These are phyloP conservation scores for Falcaria lacertinaria DNA, from an alignment of 2,888 invertebrate genomes.

Conservation along the genomic window DNA sequence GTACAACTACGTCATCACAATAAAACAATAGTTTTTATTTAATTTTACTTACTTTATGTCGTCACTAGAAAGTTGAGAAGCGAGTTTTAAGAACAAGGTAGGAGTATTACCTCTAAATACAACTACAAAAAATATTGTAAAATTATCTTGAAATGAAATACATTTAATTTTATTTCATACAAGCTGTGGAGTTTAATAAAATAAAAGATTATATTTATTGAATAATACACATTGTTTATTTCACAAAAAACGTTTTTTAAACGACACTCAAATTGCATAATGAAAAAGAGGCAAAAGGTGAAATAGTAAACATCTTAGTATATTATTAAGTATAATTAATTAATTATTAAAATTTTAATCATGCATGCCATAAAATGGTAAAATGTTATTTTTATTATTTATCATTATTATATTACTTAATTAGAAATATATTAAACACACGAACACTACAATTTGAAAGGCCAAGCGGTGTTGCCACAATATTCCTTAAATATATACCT, in stretches of 20 bases:
- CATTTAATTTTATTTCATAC: not conserved
- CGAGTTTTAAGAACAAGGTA: no score
- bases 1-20: no score
- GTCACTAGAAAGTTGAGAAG: no score
- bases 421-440: slow-evolving; percentile 48
- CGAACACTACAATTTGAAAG: slow-evolving; percentile 72
- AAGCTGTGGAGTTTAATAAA: slow-evolving; percentile 5
- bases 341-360: slow-evolving; percentile 42
- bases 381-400: slow-evolving; percentile 32
- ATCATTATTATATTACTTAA: slow-evolving; percentile 13
- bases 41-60: no score
- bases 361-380: slow-evolving; percentile 45
- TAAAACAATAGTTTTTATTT: no score
- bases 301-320: slow-evolving; percentile 43
- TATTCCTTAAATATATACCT: slow-evolving; percentile 33
- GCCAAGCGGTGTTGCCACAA: slow-evolving; percentile 79
- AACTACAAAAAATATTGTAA: no score
- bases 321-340: slow-evolving; percentile 37
- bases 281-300: slow-evolving; percentile 69
- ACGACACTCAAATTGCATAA: slow-evolving; percentile 77
- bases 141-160: not conserved
- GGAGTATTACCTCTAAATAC: no score
- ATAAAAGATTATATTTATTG: slow-evolving; percentile 42
- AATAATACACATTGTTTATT: slow-evolving; percentile 69
- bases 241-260: slow-evolving; percentile 76